A percentile compares a stretch with the other conserved stretches of the same genome.
Evolutionary conservation across 2,113 vertebrate genomes (phyloP).

Genomic region (Pitta sordida): DNA sequence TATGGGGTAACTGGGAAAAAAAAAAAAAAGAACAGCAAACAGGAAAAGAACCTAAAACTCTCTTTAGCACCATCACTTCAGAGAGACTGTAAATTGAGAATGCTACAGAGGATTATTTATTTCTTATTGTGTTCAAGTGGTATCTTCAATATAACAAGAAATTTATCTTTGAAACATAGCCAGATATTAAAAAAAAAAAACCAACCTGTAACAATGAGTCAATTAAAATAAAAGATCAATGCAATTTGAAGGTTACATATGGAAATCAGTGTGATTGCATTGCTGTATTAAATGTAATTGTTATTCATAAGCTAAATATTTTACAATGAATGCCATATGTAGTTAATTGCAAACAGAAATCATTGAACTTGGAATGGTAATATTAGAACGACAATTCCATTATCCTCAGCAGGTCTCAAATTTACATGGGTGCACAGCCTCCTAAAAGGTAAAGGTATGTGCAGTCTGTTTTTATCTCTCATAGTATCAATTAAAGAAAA

Average conservation of each 20-base stretch:
- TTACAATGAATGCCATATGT: background rate
- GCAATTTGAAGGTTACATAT: background rate
- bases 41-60: background rate
- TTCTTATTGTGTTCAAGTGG: background rate
- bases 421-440: background rate
- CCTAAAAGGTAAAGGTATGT: background rate
- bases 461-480: background rate
- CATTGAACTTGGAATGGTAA: background rate
- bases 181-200: background rate
- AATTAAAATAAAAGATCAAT: constrained; percentile 1
- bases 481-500: background rate
- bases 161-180: background rate
- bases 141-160: background rate
- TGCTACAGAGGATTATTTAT: background rate
- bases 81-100: background rate
- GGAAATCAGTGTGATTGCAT: background rate
- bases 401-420: background rate
- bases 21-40: too few species aligned
- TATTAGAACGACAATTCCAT: background rate
- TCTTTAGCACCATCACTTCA: background rate
- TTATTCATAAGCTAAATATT: background rate
- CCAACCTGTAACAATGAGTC: background rate
- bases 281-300: background rate
- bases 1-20: background rate
- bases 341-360: background rate